Conservation (phyloP, 30 jellyfish, hydroid and myxozoan genomes). For the Aurelia aurita complex sp. Pacific region DNA sequence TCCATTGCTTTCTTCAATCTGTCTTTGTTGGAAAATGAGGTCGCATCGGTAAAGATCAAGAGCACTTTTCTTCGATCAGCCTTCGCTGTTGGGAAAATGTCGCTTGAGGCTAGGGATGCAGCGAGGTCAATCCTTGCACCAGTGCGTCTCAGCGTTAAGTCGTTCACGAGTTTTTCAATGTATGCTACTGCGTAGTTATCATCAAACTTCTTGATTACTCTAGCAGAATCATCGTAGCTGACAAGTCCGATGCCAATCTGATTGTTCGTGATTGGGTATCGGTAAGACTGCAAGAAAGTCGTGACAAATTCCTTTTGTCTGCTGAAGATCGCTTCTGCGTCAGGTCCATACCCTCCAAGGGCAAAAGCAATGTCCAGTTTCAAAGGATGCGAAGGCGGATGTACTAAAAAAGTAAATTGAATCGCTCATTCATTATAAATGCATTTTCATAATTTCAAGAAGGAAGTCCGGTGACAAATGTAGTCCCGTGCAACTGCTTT, state of each 20-base stretch:
- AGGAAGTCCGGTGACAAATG: too few relatives aligned
- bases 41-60: conserved; percentile 76
- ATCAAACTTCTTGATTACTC: conserved; percentile 38
- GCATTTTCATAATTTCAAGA: too few relatives aligned
- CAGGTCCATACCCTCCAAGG: conserved; percentile 87
- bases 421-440: too few relatives aligned
- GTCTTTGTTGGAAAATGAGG: conserved; percentile 30
- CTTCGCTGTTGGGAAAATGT: conserved; percentile 42
- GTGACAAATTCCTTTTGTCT: conserved; percentile 74
- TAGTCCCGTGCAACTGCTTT: too few relatives aligned
- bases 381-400: conserved; percentile 46
- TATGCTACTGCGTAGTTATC: conserved; percentile 30
- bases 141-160: conserved; percentile 23
- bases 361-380: conserved; percentile 81
- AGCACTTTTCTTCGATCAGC: conserved; percentile 43
- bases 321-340: conserved; percentile 68
- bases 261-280: conserved; percentile 58
- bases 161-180: conserved; percentile 25
- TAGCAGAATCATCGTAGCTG: conserved; percentile 46
- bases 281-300: conserved; percentile 76
- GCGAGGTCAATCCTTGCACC: conserved; percentile 67
- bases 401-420: conserved; percentile 42
- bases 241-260: conserved; percentile 54
- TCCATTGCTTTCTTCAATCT: conserved; percentile 27
- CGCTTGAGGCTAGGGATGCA: conserved; percentile 35